Evolutionary conservation across 2,888 invertebrate species (phyloP).

Genomic region (Tenodera sinensis): DNA sequence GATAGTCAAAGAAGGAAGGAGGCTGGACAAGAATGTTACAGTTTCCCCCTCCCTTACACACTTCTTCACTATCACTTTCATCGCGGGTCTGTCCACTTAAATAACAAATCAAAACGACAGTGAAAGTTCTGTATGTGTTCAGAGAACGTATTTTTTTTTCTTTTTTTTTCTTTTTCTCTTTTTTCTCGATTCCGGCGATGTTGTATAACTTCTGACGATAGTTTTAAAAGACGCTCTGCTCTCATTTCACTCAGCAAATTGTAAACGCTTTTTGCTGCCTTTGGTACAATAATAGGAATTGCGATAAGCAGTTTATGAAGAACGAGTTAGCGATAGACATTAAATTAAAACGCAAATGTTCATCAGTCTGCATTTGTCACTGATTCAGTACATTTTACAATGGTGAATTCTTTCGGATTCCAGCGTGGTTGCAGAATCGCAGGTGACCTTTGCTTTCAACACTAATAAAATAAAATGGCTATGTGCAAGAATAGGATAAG

Average conservation of each 20-base stretch:
- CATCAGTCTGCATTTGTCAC: not conserved
- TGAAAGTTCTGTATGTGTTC: slow-evolving; percentile 8
- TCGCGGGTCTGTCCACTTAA: slow-evolving; percentile 2
- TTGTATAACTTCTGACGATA: not conserved
- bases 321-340: no score
- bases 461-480: not conserved
- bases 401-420: not conserved
- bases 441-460: not conserved
- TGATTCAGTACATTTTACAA: not conserved
- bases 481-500: not conserved
- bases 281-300: not conserved
- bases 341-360: not conserved
- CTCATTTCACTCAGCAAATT: not conserved
- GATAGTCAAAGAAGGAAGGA: not conserved
- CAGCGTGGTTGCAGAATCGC: not conserved
- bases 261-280: not conserved
- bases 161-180: no score
- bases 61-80: not conserved
- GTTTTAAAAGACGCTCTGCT: not conserved
- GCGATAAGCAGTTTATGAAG: no score
- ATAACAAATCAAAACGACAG: slow-evolving; percentile 24
- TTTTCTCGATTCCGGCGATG: not conserved
- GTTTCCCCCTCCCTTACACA: not conserved
- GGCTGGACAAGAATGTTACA: not conserved
- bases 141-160: not conserved